Evolutionary conservation across 2,888 invertebrate genomes (phyloP).

Genomic region (Opisthograptis luteolata): DNA sequence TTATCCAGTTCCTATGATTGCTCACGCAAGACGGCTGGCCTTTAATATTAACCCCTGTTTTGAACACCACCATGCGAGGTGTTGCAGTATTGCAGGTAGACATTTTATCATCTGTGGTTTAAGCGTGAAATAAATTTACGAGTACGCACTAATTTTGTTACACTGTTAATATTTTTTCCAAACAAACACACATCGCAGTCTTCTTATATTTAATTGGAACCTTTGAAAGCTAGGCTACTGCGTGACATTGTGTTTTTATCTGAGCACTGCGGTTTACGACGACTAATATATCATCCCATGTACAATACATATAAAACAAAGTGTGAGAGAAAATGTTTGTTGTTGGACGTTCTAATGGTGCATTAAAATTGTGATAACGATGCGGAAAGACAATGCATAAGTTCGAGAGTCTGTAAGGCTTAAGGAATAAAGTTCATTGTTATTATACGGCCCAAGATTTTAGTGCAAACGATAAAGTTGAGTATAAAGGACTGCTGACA

Average conservation of each 20-base stretch:
- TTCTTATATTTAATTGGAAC: too few species aligned
- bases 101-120: too few species aligned
- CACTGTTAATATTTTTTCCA: too few species aligned
- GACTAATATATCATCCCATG: slow-evolving; percentile 32
- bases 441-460: not conserved
- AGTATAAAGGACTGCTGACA: not conserved
- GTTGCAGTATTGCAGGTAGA: too few species aligned
- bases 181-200: too few species aligned
- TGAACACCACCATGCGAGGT: too few species aligned
- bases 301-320: slow-evolving; percentile 27
- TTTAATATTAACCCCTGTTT: too few species aligned
- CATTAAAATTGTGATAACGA: slow-evolving; percentile 19
- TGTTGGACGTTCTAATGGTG: slow-evolving; percentile 21
- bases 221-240: slow-evolving; percentile 7
- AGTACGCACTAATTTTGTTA: too few species aligned
- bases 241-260: slow-evolving; percentile 16
- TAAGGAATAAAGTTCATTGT: slow-evolving; percentile 2
- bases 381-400: slow-evolving; percentile 13
- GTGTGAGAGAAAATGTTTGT: slow-evolving; percentile 25
- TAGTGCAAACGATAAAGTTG: not conserved
- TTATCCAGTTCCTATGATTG: too few species aligned
- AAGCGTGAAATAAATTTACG: too few species aligned
- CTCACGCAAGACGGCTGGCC: too few species aligned
- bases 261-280: slow-evolving; percentile 28
- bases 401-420: not conserved